Evolutionary conservation across 2,888 invertebrate species (phyloP), one percentile per base, ranked within the genome.

Genomic region (Agrypnus murinus): DNA sequence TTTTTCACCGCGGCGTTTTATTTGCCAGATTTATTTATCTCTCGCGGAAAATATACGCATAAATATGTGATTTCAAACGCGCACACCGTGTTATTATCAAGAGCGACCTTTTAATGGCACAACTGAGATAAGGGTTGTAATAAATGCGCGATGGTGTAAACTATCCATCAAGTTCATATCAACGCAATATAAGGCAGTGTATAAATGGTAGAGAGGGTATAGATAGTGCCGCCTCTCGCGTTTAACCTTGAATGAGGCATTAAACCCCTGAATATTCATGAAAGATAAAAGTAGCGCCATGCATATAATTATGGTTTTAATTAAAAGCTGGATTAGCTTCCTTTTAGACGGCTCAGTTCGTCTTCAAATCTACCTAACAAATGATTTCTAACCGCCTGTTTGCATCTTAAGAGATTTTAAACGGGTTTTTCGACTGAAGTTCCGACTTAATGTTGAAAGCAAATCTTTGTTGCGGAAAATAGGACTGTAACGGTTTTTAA

Each of bases 261-360:
- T 68, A 68, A 67, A 68, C 40, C 63, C 9, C 38, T 71, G 71
- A 71, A 71, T 71, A 71, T 71, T 71, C 71, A 71, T 71, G 67
- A 59, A 65, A 58, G 71, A 58, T 68, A 68, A 68, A 71, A 71
- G 71, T 71, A 67, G 63, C 59, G 57, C 38, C 43, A 64, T 71
- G 71, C 71, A 71, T 71, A 71, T 64, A 67, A 68, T 68, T 66
- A 67, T 67, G 67, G 71, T 63, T 67, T 71, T 71, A 71, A 71
- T 71, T 71, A 71, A 71, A 71, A 71, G 71, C 67, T 17, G 55
- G 71, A 68, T 71, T 71, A 71, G 64, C 64, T 67, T 71, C 65
- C 70, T 59, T 60, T 65, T 55, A 55, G 48, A 69, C 40, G 64
- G 45, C 46, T 58, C 48, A 36, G 46, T 62, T 57, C 43, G 50